phyloP scores from a whole-genome alignment of 2,888 invertebrate species.

The Calameuta filiformis region DNA sequence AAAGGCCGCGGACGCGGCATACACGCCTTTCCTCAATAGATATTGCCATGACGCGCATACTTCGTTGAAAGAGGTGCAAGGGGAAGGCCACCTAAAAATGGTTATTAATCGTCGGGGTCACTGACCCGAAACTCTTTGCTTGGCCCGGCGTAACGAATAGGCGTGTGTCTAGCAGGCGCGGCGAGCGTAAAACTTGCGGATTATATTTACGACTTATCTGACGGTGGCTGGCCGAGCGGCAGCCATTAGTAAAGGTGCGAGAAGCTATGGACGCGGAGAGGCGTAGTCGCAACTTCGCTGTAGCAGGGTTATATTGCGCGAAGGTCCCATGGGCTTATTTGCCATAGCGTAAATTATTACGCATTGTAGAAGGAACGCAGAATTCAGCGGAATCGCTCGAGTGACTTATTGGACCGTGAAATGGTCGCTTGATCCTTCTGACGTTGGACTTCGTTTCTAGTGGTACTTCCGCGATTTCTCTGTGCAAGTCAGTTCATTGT shows the following conservation, averaged over 20 bases:
- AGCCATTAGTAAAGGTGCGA: conserved; percentile 35
- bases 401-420: conserved; percentile 35
- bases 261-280: not conserved
- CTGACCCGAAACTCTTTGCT: conserved; percentile 30
- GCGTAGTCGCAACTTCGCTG: not conserved
- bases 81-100: conserved; percentile 34
- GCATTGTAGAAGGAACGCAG: conserved; percentile 1
- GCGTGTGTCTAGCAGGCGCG: conserved; percentile 11
- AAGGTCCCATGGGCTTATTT: conserved; percentile 3
- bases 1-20: not conserved
- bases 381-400: not conserved
- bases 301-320: not conserved
- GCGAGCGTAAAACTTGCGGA: conserved; percentile 40
- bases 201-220: conserved; percentile 50
- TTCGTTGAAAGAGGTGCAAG: not conserved
- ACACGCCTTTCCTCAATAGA: not conserved
- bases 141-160: conserved; percentile 3
- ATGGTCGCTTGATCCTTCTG: conserved; percentile 10
- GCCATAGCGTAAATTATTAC: conserved; percentile 12
- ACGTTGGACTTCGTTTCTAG: not conserved
- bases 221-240: conserved; percentile 26
- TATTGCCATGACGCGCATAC: not conserved
- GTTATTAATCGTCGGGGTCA: conserved; percentile 46
- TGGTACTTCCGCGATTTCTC: not conserved
- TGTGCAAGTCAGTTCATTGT: not conserved